Evolutionary conservation across 2,888 invertebrate genomes (phyloP).

Genomic region (Hoplodrina blanda): DNA sequence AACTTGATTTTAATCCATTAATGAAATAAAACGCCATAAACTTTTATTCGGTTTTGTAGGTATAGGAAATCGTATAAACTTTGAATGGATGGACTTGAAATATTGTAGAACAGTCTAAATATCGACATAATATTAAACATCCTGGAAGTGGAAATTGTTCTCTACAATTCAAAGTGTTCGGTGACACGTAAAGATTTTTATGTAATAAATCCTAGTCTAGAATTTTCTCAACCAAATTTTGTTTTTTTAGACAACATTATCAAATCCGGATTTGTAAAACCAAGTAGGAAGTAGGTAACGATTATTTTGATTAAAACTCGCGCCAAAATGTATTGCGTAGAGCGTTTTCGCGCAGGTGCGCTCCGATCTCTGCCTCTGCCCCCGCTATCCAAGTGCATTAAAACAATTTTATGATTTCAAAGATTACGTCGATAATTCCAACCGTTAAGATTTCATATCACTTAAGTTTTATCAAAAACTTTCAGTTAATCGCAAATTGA

Average conservation of each 20-base stretch:
- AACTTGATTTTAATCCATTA: constrained; percentile 64
- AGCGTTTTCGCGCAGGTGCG: constrained; percentile 66
- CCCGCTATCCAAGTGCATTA: constrained; percentile 22
- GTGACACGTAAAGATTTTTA: constrained; percentile 3
- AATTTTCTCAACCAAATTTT: constrained; percentile 15
- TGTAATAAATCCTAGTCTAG: neutral
- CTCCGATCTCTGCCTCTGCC: constrained; percentile 31
- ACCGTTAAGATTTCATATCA: constrained; percentile 85
- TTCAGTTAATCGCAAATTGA: constrained; percentile 88
- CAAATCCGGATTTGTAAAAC: constrained; percentile 21
- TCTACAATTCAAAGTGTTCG: constrained; percentile 19
- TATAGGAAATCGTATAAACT: constrained; percentile 10
- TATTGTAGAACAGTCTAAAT: constrained; percentile 29
- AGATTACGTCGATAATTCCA: constrained; percentile 72
- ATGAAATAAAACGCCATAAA: constrained; percentile 50
- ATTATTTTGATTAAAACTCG: constrained; percentile 69
- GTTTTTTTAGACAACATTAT: constrained; percentile 6
- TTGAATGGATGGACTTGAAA: constrained; percentile 30
- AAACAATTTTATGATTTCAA: constrained; percentile 63
- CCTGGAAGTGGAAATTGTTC: constrained; percentile 32
- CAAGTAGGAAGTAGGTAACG: constrained; percentile 47
- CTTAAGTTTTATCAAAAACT: constrained; percentile 87
- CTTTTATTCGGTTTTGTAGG: constrained; percentile 29
- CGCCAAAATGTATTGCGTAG: constrained; percentile 71
- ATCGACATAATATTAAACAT: constrained; percentile 8